Base-by-base conservation (phyloP, 2,888 invertebrate genomes). In the Mechanitis mazaeus region DNA sequence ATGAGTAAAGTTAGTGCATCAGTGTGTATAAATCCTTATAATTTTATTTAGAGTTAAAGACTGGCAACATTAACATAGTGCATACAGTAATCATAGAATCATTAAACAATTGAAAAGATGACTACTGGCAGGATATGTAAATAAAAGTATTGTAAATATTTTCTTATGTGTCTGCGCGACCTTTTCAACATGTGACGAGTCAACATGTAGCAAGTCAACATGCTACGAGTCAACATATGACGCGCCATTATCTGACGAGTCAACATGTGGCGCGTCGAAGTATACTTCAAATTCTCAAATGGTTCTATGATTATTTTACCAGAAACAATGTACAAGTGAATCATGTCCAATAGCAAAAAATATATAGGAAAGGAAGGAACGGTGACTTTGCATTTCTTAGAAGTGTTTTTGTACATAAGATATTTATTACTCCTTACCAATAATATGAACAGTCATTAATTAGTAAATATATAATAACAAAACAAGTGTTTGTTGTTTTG, bases 391-490 rank as follows among this genome's bases (percentile, higher is more conserved):
- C 42, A 42, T 42, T 42, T 50, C 50, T 31, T 31, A 31, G 20
- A n/a, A 31, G 31, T 50, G 50, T 54, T 58, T 62, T 59, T 69
- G 64, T 60, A 69, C 56, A 68, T 69, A 67, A 60, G 50, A 63
- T 68, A 69, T 65, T 66, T 61, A 65, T 68, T 66, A 45, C 59
- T 20, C 42, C 54, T 60, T 60, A 64, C 59, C 62, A 60, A 55
- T 63, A 58, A 56, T 58, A 56, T 68, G 64, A 66, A 66, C 65
- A 65, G 64, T 66, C 61, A 62, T 63, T 67, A 62, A 59, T 46
- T 33, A 58, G 45, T 61, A 53, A 63, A 58, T 61, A 62, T 38
- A 61, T 45, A 31, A 28, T 12, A 31, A 31, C 50, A 9, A 9
- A 42, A 42, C 42, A 33, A 3, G 31, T 54, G 60, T 56, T 53